Evolutionary conservation across 2,113 vertebrate genomes (phyloP), one percentile per base, ranked within the genome.

Genomic region (Damaliscus lunatus): DNA sequence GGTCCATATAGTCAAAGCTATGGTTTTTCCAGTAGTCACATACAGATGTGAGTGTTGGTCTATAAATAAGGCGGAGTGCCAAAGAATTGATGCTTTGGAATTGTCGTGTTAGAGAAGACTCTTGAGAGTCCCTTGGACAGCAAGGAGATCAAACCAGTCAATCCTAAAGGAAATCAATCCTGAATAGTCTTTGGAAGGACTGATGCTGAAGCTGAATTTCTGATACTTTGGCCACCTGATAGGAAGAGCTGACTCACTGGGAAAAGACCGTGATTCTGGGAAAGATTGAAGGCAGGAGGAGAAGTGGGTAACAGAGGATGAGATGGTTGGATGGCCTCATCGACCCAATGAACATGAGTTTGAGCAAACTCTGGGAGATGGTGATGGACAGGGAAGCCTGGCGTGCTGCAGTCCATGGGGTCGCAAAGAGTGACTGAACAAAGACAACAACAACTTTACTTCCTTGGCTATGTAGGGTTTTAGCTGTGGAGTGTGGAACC

Each of bases 381-480:
- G 71, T 27, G 71, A 77, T 43, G 40, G 40, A 43, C 71, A 43
- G 71, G 40, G 71, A 77, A 77, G 40, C 71, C 71, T 77, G 71
- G 71, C 3, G 6, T 7, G 23, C 40, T 43, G 23, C 71, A 27
- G 23, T 27, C 23, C 71, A 40, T 77, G 1, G 3, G 23, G 23
- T 77, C 48, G 0, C 36, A 25, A 40, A 74, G 36, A 74, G 21
- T 25, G 1, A 14, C 21, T 14, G 71, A 27, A 27, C 23, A 77
- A 40, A 40, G n/a, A 27, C 40, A 43, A 13, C 19, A 40, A 0
- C 71, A 4, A 0, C 11, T 27, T 77, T 27, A 4, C 40, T 27
- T 25, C n/a, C 7, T 27, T 14, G 40, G 23, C 40, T 77, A 23
- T 15, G 23, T 15, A 14, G 23, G 3, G 23, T 14, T 77, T 43